Percentiles rank a stretch among this genome's conserved stretches.
phyloP scores from a whole-genome alignment of 1,140 invertebrate species.

The Drosophila novamexicana region DNA sequence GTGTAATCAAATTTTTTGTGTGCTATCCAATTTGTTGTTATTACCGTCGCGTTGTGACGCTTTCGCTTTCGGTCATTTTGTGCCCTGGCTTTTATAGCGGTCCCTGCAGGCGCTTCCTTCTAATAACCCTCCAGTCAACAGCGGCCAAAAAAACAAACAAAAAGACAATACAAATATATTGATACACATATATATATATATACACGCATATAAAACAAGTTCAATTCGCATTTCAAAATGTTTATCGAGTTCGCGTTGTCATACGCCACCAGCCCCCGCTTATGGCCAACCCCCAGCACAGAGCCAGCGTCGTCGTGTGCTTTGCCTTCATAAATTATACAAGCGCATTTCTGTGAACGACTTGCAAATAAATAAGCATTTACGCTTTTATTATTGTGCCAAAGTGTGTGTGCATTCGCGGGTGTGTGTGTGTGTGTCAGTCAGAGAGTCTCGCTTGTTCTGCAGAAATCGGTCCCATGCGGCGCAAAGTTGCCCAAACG shows the following conservation, averaged over 20 bases:
- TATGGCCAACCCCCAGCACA: neutral
- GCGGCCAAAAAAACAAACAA: conserved; percentile 37
- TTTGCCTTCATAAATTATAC: conserved; percentile 79
- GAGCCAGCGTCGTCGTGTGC: conserved; percentile 57
- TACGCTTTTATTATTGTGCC: conserved; percentile 80
- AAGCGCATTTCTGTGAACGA: conserved; percentile 78
- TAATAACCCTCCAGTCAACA: conserved; percentile 43
- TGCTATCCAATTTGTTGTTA: conserved; percentile 42
- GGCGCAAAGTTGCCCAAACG: conserved; percentile 66
- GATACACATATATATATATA: neutral
- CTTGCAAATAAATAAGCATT: conserved; percentile 82
- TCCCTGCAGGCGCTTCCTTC: conserved; percentile 56
- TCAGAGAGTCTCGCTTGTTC: conserved; percentile 41
- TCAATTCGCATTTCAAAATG: conserved; percentile 70
- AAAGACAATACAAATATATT: conserved; percentile 38
- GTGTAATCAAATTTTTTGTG: conserved; percentile 61
- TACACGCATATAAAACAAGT: conserved; percentile 44
- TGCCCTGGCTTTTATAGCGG: conserved; percentile 61
- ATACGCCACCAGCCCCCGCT: conserved; percentile 1
- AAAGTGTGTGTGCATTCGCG: conserved; percentile 24
- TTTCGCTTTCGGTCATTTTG: conserved; percentile 31
- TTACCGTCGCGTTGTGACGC: conserved; percentile 35
- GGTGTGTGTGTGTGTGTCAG: conserved; percentile 18
- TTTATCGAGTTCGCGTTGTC: conserved; percentile 47
- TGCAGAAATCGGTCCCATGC: conserved; percentile 75